These are phyloP conservation scores for Camponotus vicinus DNA, from an alignment of 1,140 invertebrate genomes.

Conservation along the genomic window DNA sequence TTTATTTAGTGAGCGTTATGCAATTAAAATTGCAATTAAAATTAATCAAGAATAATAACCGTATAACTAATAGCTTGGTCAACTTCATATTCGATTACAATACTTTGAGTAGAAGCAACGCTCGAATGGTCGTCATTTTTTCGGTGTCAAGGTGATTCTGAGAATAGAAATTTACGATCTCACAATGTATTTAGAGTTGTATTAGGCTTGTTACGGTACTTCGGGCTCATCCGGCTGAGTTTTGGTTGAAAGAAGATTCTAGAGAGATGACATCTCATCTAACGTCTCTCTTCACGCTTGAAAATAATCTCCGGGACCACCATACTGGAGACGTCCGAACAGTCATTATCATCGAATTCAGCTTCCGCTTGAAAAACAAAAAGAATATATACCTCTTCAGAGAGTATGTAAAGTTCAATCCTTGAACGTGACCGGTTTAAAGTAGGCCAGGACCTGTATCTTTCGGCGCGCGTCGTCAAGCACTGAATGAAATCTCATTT, in stretches of 20 bases:
- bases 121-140: not conserved
- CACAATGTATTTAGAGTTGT: conserved; percentile 43
- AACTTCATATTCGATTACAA: not conserved
- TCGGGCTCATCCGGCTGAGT: conserved; percentile 25
- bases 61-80: not conserved
- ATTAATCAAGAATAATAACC: not conserved
- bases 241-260: conserved; percentile 46
- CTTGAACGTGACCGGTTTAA: conserved; percentile 78
- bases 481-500: conserved; percentile 65
- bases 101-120: not conserved
- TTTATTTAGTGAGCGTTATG: not conserved
- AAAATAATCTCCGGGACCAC: not conserved
- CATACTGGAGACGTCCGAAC: not conserved
- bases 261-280: conserved; percentile 12
- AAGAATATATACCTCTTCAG: not conserved
- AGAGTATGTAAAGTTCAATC: conserved; percentile 74
- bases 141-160: not conserved
- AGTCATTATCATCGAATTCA: conserved; percentile 25
- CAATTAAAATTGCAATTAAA: not conserved
- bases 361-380: not conserved
- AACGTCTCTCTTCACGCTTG: not conserved
- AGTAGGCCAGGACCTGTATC: conserved; percentile 81
- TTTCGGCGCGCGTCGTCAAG: conserved; percentile 69
- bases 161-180: conserved; percentile 40
- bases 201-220: conserved; percentile 61